Evolutionary conservation across 2,888 invertebrate genomes (phyloP), one percentile per base, ranked within the genome.

Genomic region (Euzophera pinguis): DNA sequence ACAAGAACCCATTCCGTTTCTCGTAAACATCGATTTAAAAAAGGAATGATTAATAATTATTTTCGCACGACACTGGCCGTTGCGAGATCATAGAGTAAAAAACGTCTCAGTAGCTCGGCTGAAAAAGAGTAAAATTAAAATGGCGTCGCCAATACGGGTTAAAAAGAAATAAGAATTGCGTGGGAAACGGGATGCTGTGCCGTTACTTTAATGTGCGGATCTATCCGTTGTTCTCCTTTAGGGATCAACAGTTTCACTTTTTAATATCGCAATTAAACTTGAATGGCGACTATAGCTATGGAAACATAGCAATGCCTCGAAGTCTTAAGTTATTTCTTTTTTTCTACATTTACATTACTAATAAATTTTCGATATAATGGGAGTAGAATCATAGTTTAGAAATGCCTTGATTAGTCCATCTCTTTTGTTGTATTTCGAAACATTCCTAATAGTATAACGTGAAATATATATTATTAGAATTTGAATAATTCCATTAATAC

Each of bases 151-250:
- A 51, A 52, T 56, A 56, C 53, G 52, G 43, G 51, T 35, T n/a
- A 54, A 54, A 60, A 60, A 54, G 56, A 57, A 50, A 53, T 50
- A 57, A 62, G 58, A 65, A 68, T 61, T 61, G 57, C 72, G 77
- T 75, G 77, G 67, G 76, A 77, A 75, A 67, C 75, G 73, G 69
- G 75, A 73, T 71, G 72, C 52, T 39, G 57, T 54, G 63, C 77
- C 75, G 77, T 75, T 78, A 75, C 48, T 38, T 49, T 56, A 56
- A 61, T 45, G 58, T 56, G 60, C 52, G 53, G 52, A 52, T 60
- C 51, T 55, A 58, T 58, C 54, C 57, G 53, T 51, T 51, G 51
- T 51, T 43, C 42, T 34, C 17, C n/a, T 12, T 50, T 42, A 50
- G 43, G 50, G 50, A 14, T 50, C 43, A 9, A 5, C 35, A 9